Evolutionary conservation across 2,888 invertebrate genomes (phyloP).

Genomic region (Heteropelma amictum): DNA sequence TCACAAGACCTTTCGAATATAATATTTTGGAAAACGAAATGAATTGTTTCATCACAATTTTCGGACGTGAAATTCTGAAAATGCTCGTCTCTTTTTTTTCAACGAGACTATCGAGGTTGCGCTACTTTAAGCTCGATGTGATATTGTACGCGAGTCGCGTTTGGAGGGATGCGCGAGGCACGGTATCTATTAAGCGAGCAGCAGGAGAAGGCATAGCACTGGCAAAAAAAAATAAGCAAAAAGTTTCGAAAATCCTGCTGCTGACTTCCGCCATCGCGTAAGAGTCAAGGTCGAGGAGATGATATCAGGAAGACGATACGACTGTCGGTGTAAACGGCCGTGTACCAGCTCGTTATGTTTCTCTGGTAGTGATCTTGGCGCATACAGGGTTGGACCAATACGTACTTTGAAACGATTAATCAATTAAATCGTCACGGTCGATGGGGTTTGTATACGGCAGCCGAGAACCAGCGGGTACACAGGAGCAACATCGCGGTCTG

Average conservation of each 20-base stretch:
- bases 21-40: not conserved
- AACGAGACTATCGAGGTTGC: not conserved
- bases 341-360: slow-evolving; percentile 29
- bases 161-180: not conserved
- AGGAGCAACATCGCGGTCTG: slow-evolving; percentile 28
- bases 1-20: not conserved
- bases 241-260: slow-evolving; percentile 53
- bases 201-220: not conserved
- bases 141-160: slow-evolving; percentile 42
- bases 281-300: slow-evolving; percentile 65
- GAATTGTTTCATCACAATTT: too few relatives aligned
- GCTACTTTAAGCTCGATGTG: slow-evolving; percentile 44
- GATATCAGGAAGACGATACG: slow-evolving; percentile 49
- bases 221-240: slow-evolving; percentile 12
- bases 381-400: slow-evolving; percentile 38
- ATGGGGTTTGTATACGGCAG: slow-evolving; percentile 56
- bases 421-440: slow-evolving; percentile 67
- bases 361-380: not conserved
- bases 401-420: slow-evolving; percentile 66
- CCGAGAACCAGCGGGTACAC: slow-evolving; percentile 8
- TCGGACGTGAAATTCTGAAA: too few relatives aligned
- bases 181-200: not conserved
- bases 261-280: slow-evolving; percentile 46
- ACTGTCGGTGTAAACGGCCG: slow-evolving; percentile 6
- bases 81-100: too few relatives aligned